Evolutionary conservation across 2,888 invertebrate species (phyloP).

Genomic region (Lottia scabra): DNA sequence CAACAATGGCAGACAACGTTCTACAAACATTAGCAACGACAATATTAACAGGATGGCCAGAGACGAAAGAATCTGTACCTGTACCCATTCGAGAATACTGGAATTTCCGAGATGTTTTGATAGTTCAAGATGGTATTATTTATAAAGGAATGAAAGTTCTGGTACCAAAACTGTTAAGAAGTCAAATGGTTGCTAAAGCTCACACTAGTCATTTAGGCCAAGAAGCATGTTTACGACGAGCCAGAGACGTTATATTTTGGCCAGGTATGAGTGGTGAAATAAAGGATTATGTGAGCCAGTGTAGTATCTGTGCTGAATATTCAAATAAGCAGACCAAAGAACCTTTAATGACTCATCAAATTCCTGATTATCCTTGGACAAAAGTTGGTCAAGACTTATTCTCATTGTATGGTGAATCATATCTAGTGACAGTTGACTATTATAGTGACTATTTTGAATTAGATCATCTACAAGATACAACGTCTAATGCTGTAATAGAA

Average conservation of each 20-base stretch:
- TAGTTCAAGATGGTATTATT: conserved; percentile 25
- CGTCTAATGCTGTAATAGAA: background rate
- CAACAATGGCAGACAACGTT: conserved; percentile 10
- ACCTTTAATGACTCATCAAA: background rate
- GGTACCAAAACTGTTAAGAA: conserved; percentile 15
- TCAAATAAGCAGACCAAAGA: background rate
- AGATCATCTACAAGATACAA: background rate
- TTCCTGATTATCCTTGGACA: background rate
- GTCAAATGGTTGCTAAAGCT: conserved; percentile 19
- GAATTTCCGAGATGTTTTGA: conserved; percentile 22
- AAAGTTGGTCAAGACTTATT: background rate
- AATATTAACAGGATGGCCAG: conserved; percentile 22
- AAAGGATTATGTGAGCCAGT: background rate
- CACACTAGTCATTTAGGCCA: conserved; percentile 20
- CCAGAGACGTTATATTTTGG: conserved; percentile 25
- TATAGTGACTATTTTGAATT: background rate
- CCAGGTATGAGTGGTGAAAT: conserved; percentile 28
- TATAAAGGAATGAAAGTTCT: conserved; percentile 25
- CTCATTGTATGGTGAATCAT: background rate
- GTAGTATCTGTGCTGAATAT: background rate
- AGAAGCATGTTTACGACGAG: conserved; percentile 21
- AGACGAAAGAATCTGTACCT: conserved; percentile 12
- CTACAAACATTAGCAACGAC: conserved; percentile 18
- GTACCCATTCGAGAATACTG: conserved; percentile 15
- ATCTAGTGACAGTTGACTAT: background rate